phyloP scores from a whole-genome alignment of 2,888 invertebrate species.

The Galerucella pusilla region DNA sequence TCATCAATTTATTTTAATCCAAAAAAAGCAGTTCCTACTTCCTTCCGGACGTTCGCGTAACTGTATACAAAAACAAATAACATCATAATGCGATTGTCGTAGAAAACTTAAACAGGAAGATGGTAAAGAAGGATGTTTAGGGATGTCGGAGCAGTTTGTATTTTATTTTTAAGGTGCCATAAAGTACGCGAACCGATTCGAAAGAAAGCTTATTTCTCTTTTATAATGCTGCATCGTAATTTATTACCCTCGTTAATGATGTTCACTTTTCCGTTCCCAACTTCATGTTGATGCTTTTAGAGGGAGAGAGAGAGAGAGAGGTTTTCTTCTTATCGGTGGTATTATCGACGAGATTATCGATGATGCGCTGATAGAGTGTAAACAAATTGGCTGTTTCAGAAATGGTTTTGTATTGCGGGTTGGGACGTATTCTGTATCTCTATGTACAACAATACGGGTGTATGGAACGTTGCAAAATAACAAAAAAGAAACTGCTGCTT shows the following conservation, averaged over 20 bases:
- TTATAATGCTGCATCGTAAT: constrained; percentile 15
- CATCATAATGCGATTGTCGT: neutral
- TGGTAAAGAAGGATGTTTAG: constrained; percentile 20
- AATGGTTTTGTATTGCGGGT: neutral
- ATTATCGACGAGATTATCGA: constrained; percentile 15
- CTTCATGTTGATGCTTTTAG: constrained; percentile 7
- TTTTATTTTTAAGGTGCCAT: constrained; percentile 30
- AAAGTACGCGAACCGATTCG: constrained; percentile 10
- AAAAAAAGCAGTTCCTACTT: neutral
- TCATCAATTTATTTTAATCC: neutral
- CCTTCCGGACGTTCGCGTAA: neutral
- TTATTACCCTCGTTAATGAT: constrained; percentile 16
- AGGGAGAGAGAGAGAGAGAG: neutral
- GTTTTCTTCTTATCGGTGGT: constrained; percentile 1
- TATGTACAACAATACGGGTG: neutral
- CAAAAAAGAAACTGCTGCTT: neutral
- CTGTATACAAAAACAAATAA: constrained; percentile 12
- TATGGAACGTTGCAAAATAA: neutral
- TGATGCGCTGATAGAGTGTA: neutral
- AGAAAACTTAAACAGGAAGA: constrained; percentile 27
- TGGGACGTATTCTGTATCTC: neutral
- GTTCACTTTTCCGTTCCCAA: constrained; percentile 18
- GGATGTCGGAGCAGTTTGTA: constrained; percentile 25
- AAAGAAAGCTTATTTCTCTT: constrained; percentile 1
- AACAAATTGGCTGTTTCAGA: constrained; percentile 2